phyloP scores from a whole-genome alignment of 2,888 invertebrate genomes.

The Achlya flavicornis region DNA sequence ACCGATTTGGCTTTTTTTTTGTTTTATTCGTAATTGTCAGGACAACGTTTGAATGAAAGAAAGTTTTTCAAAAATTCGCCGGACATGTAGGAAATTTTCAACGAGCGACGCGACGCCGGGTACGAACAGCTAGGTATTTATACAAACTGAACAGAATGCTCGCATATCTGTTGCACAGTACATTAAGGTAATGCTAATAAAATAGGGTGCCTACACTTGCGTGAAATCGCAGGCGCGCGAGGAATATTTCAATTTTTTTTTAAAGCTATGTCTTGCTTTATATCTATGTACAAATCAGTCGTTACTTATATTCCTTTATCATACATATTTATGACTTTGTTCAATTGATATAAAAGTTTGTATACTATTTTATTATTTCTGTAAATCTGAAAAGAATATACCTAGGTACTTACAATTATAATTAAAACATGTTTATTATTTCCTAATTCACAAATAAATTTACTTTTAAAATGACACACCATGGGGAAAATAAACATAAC shows the following conservation, averaged over 20 bases:
- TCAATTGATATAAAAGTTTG: background rate
- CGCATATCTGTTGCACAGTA: background rate
- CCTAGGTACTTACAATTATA: no score
- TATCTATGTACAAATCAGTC: no score
- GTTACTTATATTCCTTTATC: no score
- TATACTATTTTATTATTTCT: background rate
- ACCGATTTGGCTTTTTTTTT: no score
- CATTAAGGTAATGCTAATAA: constrained; percentile 3
- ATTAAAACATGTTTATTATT: background rate
- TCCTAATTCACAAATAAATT: background rate
- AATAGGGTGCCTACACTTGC: constrained; percentile 1
- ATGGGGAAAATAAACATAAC: background rate
- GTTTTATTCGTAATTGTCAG: no score
- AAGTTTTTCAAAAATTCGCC: no score
- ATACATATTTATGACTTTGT: background rate
- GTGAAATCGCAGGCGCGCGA: background rate
- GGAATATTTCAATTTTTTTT: background rate
- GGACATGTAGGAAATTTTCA: no score
- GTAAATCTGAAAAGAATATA: no score
- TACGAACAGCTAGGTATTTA: no score
- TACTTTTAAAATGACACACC: background rate
- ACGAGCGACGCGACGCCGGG: no score
- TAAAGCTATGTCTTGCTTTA: background rate
- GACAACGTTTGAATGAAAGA: no score
- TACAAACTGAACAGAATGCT: background rate